These are phyloP conservation scores for Furcifer pardalis DNA, from an alignment of 2,797 vertebrate species.

Conservation along the genomic window DNA sequence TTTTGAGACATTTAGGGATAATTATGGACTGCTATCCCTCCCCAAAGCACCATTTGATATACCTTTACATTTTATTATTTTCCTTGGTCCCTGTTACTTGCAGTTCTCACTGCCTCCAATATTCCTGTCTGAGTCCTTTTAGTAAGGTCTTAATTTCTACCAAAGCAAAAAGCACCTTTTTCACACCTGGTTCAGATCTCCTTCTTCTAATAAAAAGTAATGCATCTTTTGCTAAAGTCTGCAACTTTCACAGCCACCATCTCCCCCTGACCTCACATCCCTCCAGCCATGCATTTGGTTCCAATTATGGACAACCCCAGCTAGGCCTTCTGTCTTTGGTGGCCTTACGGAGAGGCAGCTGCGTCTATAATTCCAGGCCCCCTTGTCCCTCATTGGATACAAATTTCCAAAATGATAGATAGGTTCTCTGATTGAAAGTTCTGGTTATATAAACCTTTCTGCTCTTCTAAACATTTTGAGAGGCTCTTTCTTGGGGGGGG, in stretches of 20 bases:
- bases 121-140: conserved; percentile 31
- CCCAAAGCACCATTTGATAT: neutral
- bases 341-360: neutral
- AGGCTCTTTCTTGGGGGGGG: conserved; percentile 25
- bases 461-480: conserved; percentile 45
- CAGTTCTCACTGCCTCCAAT: conserved; percentile 26
- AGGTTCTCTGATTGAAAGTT: conserved; percentile 51
- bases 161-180: conserved; percentile 47
- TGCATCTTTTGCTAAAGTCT: conserved; percentile 57
- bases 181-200: conserved; percentile 69
- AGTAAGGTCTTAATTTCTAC: neutral
- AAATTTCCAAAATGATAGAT: conserved; percentile 65
- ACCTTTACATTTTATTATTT: neutral
- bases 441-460: conserved; percentile 56
- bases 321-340: conserved; percentile 20
- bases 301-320: conserved; percentile 54
- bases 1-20: neutral
- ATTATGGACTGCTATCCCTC: neutral
- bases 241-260: conserved; percentile 27
- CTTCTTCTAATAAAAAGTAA: conserved; percentile 65
- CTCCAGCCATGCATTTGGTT: conserved; percentile 50
- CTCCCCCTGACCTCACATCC: conserved; percentile 44
- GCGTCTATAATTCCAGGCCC: conserved; percentile 26
- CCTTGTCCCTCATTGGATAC: conserved; percentile 59
- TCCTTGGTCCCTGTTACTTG: conserved; percentile 18